Evolutionary conservation across 2,888 invertebrate species (phyloP), one percentile per base, ranked within the genome.

Genomic region (Eucera pruinosa): DNA sequence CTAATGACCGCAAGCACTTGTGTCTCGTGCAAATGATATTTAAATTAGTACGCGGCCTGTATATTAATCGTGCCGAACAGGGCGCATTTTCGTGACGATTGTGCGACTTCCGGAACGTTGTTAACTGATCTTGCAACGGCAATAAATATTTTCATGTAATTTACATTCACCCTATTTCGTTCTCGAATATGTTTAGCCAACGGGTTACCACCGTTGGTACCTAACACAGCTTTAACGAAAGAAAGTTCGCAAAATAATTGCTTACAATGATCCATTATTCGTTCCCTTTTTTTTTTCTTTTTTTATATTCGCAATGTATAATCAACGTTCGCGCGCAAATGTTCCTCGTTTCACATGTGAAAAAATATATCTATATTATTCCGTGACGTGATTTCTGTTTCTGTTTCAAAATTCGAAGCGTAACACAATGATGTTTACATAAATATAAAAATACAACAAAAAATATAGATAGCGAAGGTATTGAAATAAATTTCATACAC

Each of bases 41-140:
- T 83, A 81, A 83, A 84, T 84, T 80, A 81, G 80, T 64, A 81
- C 74, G 77, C 75, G 61, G 74, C 72, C 74, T 74, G 83, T 81
- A 77, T 83, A 83, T 81, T 83, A 83, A 83, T 82, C 79, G 73
- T 36, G 57, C 65, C 61, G 50, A 71, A 67, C 61, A 47, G 72
- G 47, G 33, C 62, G 57, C 36, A 66, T 69, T 77, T 62, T 74
- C 83, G 68, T 69, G 57, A 67, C 78, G 80, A 73, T 71, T 33
- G 80, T 55, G 33, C 67, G 55, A 78, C 72, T 78, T 72, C n/a
- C 64, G 66, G 18, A 47, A 66, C 41, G 45, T 68, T 61, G 64
- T 78, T 78, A 76, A 76, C 76, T 61, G 76, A 78, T 71, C 66
- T 39, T 15, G 77, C 68, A 54, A 75, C 68, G 75, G 68, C 41